These are phyloP conservation scores for Strix uralensis DNA, from an alignment of 2,113 vertebrate genomes.

Conservation along the genomic window DNA sequence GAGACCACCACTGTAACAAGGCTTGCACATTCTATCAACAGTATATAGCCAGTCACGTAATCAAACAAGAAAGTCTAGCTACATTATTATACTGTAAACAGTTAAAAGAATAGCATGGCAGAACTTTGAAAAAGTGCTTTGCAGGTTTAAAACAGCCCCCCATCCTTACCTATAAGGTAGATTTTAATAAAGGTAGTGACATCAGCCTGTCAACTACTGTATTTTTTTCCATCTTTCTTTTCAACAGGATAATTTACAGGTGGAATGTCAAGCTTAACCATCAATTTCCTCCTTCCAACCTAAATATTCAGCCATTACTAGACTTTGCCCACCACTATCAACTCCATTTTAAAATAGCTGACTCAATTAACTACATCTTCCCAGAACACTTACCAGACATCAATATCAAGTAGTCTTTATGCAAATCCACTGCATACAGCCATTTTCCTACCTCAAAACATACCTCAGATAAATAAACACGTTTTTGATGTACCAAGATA, in stretches of 20 bases:
- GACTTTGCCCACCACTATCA: background rate
- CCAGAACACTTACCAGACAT: background rate
- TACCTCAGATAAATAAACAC: background rate
- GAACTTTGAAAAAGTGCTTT: background rate
- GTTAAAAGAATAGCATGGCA: background rate
- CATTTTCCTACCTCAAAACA: background rate
- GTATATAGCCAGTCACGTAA: background rate
- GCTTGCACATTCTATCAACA: accelerated
- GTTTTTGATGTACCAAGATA: background rate
- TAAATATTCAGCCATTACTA: background rate
- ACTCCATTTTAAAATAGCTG: background rate
- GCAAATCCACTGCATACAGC: background rate
- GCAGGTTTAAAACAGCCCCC: background rate
- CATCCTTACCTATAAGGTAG: background rate
- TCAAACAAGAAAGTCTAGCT: background rate
- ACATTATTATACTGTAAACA: background rate
- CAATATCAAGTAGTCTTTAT: background rate
- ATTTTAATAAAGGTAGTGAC: background rate
- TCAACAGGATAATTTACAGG: background rate
- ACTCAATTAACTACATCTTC: background rate
- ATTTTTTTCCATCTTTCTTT: background rate
- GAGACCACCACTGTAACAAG: background rate
- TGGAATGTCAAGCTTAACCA: background rate
- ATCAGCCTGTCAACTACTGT: background rate
- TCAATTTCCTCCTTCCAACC: background rate